phyloP scores from a whole-genome alignment of 2,113 vertebrate species.

The Notiomystis cincta region DNA sequence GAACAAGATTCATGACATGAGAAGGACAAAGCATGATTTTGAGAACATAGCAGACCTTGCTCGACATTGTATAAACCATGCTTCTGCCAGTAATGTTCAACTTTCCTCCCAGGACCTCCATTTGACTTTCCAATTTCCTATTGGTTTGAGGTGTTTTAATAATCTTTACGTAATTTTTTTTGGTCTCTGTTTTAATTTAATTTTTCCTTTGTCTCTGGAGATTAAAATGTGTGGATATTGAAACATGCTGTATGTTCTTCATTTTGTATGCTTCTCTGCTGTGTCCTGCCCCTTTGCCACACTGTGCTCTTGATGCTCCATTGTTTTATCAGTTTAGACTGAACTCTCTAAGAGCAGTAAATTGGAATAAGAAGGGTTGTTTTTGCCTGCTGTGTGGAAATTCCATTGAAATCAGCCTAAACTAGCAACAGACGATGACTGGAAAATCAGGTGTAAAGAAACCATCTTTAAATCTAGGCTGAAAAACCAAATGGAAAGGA shows the following conservation, averaged over 20 bases:
- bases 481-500: neutral
- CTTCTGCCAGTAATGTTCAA: neutral
- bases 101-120: accelerated
- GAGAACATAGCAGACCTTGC: neutral
- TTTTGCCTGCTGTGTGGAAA: neutral
- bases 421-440: neutral
- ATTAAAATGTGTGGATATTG: neutral
- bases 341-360: neutral
- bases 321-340: neutral
- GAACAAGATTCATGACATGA: neutral
- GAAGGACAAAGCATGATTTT: neutral
- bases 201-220: neutral
- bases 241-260: neutral
- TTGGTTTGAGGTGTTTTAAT: neutral
- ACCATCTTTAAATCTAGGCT: neutral
- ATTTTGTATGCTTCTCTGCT: neutral
- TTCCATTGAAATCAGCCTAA: neutral
- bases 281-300: neutral
- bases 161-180: neutral
- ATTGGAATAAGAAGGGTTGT: neutral
- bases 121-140: neutral
- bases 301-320: neutral
- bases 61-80: neutral
- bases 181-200: accelerated
- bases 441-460: neutral